Conservation (phyloP, 1,140 invertebrate genomes). For the Harlomillsia oculata region DNA sequence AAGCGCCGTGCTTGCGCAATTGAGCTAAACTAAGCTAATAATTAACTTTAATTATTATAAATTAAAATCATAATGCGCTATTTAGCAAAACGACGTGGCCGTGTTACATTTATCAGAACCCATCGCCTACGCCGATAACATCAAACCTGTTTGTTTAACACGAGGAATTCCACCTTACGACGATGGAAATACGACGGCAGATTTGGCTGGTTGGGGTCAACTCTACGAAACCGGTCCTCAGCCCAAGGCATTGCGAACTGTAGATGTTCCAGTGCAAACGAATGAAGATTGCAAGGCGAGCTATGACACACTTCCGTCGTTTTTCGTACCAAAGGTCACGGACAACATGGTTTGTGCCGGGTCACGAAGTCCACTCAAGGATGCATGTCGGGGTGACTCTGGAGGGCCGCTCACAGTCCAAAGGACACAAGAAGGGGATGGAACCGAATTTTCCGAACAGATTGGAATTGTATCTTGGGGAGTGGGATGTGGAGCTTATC, state of each 20-base stretch:
- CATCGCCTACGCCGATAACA: too few relatives aligned
- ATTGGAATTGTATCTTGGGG: constrained; percentile 7
- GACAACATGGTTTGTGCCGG: not conserved
- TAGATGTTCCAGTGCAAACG: not conserved
- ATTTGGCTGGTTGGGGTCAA: constrained; percentile 5
- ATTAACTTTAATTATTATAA: too few relatives aligned
- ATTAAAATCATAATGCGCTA: too few relatives aligned
- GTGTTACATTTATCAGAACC: too few relatives aligned
- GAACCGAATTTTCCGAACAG: too few relatives aligned
- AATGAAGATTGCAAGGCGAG: not conserved
- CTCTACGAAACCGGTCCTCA: not conserved
- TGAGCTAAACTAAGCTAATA: too few relatives aligned
- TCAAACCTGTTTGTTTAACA: too few relatives aligned
- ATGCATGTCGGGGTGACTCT: not conserved
- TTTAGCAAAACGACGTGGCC: too few relatives aligned
- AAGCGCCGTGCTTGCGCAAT: too few relatives aligned
- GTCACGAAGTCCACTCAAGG: not conserved
- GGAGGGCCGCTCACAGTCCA: not conserved
- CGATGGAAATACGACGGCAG: too few relatives aligned
- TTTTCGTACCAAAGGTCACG: not conserved
- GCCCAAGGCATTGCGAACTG: not conserved
- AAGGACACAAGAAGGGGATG: too few relatives aligned
- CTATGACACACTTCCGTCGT: not conserved
- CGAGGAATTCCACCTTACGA: too few relatives aligned
- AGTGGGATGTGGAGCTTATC: constrained; percentile 1